phyloP scores from a whole-genome alignment of 2,797 vertebrate genomes.

The Rhyacichthys aspro region DNA sequence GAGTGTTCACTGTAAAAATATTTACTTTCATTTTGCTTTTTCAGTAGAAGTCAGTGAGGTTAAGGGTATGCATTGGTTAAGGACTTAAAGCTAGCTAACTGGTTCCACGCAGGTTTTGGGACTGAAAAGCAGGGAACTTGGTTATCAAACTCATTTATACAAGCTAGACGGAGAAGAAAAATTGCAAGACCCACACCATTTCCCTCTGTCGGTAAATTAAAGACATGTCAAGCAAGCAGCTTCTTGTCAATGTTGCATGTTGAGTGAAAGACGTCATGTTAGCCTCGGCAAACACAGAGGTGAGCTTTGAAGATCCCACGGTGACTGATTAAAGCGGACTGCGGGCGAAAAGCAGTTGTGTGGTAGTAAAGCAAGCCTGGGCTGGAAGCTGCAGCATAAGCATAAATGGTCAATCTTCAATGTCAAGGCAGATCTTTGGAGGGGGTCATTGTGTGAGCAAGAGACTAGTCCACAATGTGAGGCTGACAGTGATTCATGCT shows the following conservation, averaged over 20 bases:
- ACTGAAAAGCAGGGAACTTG: conserved; percentile 21
- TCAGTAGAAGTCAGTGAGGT: conserved; percentile 2
- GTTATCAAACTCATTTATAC: conserved; percentile 60
- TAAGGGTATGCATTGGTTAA: neutral
- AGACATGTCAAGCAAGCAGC: conserved; percentile 36
- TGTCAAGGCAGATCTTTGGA: conserved; percentile 37
- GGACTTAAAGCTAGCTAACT: neutral
- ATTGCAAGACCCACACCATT: conserved; percentile 8
- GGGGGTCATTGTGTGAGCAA: conserved; percentile 31
- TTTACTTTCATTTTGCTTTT: neutral
- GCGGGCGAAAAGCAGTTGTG: conserved; percentile 37
- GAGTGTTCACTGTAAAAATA: neutral
- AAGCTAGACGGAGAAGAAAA: conserved; percentile 43
- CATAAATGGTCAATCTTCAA: conserved; percentile 49
- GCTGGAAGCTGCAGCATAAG: conserved; percentile 47
- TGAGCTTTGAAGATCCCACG: conserved; percentile 23
- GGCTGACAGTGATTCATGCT: conserved; percentile 49
- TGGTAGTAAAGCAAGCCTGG: conserved; percentile 53
- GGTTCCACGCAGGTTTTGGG: neutral
- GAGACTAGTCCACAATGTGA: conserved; percentile 36
- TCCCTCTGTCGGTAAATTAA: conserved; percentile 4
- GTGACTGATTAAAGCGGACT: conserved; percentile 38
- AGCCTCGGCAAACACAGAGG: conserved; percentile 29
- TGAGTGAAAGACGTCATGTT: conserved; percentile 55
- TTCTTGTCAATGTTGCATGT: conserved; percentile 38